Conservation (phyloP, 2,113 vertebrate genomes). For the Glaucomys volans region DNA sequence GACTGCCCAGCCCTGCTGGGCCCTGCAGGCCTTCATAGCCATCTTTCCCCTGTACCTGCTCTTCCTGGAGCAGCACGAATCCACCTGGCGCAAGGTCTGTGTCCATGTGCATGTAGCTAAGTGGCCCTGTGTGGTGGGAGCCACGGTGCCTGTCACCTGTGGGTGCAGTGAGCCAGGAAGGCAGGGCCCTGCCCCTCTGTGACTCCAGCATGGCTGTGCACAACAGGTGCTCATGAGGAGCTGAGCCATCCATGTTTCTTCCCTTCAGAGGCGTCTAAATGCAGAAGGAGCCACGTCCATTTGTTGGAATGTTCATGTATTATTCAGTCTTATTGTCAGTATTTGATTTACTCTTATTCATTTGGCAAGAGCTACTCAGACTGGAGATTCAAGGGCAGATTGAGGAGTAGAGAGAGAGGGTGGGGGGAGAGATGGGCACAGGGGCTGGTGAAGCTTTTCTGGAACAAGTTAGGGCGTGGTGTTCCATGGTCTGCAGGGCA, state of each 20-base stretch:
- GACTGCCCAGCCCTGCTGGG: fast-evolving
- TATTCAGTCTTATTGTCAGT: neutral
- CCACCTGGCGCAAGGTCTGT: fast-evolving
- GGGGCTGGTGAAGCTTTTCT: neutral
- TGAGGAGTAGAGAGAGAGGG: fast-evolving
- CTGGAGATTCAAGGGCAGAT: neutral
- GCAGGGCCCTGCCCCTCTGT: too few species aligned
- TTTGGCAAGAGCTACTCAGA: neutral
- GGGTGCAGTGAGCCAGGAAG: fast-evolving
- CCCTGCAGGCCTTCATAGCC: fast-evolving
- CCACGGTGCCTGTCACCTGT: fast-evolving
- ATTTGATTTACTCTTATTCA: neutral
- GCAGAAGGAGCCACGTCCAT: fast-evolving
- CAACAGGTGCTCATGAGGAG: fast-evolving
- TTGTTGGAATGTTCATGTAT: neutral
- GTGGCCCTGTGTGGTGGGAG: neutral
- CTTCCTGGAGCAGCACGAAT: neutral
- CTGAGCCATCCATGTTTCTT: fast-evolving
- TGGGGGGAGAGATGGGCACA: neutral
- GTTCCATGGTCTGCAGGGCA: neutral
- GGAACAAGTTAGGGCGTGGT: fast-evolving
- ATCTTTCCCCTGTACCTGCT: neutral
- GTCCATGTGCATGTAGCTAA: fast-evolving
- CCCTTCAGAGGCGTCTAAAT: neutral
- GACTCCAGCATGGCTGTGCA: fast-evolving